Evolutionary conservation across 2,888 invertebrate genomes (phyloP), one percentile per base, ranked within the genome.

Genomic region (Odontocerum albicorne): DNA sequence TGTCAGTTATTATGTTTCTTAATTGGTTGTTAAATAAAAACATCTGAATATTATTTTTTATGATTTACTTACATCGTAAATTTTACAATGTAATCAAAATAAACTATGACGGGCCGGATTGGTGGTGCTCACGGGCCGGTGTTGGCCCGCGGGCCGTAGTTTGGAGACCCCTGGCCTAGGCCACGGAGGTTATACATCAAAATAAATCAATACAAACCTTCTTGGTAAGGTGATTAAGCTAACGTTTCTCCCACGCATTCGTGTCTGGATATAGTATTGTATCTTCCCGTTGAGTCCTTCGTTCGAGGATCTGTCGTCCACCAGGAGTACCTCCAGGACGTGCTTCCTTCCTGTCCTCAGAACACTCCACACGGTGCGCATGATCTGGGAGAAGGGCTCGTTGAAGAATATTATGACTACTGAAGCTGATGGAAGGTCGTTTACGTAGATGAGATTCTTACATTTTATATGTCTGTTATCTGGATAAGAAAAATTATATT

Each of bases 291-390:
- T 85, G 61, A 90, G 75, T 65, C 82, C 90, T 63, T 69, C 81
- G 73, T 90, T 82, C 33, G 91, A 89, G 62, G 95, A 95, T 70
- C 86, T 87, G 73, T 98, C 97, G 69, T 98, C 96, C n/a, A 97
- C 88, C 7, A 98, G 75, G 66, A 98, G 89, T 54, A 98, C 89
- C 76, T 98, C 96, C 68, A 92, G 87, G 10, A 98, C 76, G 65
- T 89, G 81, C 59, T 61, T 65, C 63, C n/a, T 75, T 59, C 1
- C 72, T 27, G 83, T 72, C 86, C 90, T 87, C 46, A 95, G 74
- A n/a, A 94, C 92, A 68, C 91, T 92, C 82, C 92, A 89, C n/a
- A 93, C 82, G 0, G 94, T 95, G 55, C 94, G 72, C 32, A 93
- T 66, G 35, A 94, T 77, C 32, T 92, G 86, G 40, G 92, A 90